These are phyloP conservation scores for Callyntrura guangdongensis DNA, from an alignment of 2,888 invertebrate species.

Conservation along the genomic window DNA sequence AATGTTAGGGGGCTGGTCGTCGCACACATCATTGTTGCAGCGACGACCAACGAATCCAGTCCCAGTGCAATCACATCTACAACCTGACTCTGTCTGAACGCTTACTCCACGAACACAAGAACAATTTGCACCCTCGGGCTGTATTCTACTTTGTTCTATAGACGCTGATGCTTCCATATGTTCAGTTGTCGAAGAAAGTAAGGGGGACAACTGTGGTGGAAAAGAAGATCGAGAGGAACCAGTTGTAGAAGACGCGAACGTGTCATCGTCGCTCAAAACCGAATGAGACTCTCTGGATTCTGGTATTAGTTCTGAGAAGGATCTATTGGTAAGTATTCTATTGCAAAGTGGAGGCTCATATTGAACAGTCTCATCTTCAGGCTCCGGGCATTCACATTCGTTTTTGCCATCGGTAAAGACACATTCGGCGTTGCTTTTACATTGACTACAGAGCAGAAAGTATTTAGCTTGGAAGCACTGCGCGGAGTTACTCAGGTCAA, in stretches of 20 bases:
- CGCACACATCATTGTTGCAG: slow-evolving; percentile 74
- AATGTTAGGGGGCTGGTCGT: slow-evolving; percentile 47
- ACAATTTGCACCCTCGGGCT: slow-evolving; percentile 45
- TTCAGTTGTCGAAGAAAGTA: slow-evolving; percentile 57
- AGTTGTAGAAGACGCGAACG: slow-evolving; percentile 26
- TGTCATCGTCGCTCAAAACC: not conserved
- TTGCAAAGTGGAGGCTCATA: slow-evolving; percentile 36
- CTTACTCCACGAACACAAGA: slow-evolving; percentile 71
- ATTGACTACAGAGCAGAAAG: slow-evolving; percentile 81
- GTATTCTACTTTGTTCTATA: slow-evolving; percentile 44
- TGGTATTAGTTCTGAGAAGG: not conserved
- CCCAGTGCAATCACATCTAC: slow-evolving; percentile 56
- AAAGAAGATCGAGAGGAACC: slow-evolving; percentile 47
- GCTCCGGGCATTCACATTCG: slow-evolving; percentile 78
- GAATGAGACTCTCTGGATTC: slow-evolving; percentile 50
- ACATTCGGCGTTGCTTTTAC: slow-evolving; percentile 72
- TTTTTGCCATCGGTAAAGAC: slow-evolving; percentile 74
- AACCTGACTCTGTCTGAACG: not conserved
- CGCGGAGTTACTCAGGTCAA: slow-evolving; percentile 68
- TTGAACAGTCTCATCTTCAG: slow-evolving; percentile 40
- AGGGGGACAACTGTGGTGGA: slow-evolving; percentile 32
- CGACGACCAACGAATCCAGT: slow-evolving; percentile 56
- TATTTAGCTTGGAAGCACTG: slow-evolving; percentile 80
- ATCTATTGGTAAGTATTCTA: not conserved
- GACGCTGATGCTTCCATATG: slow-evolving; percentile 47